Evolutionary conservation across 2,888 invertebrate genomes (phyloP), one percentile per base, ranked within the genome.

Genomic region (Amiota mariae): DNA sequence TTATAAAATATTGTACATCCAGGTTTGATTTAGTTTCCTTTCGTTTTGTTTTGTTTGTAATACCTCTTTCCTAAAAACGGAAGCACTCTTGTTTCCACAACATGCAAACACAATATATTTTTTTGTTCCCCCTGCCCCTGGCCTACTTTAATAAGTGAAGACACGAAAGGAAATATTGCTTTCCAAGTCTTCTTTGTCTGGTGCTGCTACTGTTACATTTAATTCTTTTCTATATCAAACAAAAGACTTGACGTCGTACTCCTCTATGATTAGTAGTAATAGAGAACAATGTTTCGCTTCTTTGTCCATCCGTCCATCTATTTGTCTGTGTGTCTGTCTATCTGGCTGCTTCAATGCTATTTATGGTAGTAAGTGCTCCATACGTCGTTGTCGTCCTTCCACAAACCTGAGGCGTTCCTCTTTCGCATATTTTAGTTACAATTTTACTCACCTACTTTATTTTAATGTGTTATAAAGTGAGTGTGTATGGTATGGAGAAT

Each of bases 381-480:
- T 36, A 36, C 54, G 54, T 54, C 54, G 8, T 54, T 13, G 54
- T 15, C 54, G n/a, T 15, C 9, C 12, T 54, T 2, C n/a, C 9
- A 54, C 15, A 6, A 36, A 54, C 54, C 54, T 54, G 13, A 15
- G 6, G 9, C 15, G 6, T 11, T 9, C 15, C 8, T 54, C 8
- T 54, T 54, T 54, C 8, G 54, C 12, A 54, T 54, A 15, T 48
- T 48, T 66, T 54, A 24, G 36, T 68, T 54, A 67, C 51, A 67
- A 24, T 67, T 24, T 24, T 20, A 47, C 51, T 68, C 66, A 76
- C 74, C 82, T 79, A 79, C 81, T 84, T 76, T 76, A 82, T 77
- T 80, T 80, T 85, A 83, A 83, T 85, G 85, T 85, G 85, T 78
- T 36, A 0, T 85, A 85, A 83, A 68, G 36, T 68, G 36, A 54